Base-by-base conservation (phyloP, 1,140 invertebrate genomes). In the Uloborus diversus region DNA sequence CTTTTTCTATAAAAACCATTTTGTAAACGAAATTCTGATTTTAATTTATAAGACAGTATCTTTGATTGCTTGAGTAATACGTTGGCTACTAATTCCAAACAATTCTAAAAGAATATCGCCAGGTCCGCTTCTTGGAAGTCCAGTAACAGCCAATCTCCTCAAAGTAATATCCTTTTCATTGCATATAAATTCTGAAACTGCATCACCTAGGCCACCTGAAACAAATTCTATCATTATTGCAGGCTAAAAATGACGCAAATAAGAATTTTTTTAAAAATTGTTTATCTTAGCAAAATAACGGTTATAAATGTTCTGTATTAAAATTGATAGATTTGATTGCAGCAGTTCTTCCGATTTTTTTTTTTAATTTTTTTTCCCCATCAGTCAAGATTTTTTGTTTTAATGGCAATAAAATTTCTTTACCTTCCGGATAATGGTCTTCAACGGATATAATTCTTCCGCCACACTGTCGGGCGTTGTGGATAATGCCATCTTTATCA, bases 361-460 rank as follows among this genome's bases (percentile, higher is more conserved):
- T n/a, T n/a, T n/a, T n/a, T n/a, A n/a, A n/a, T n/a, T n/a, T n/a
- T n/a, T n/a, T n/a, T n/a, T n/a, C n/a, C n/a, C n/a, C n/a, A n/a
- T n/a, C n/a, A n/a, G n/a, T n/a, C n/a, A n/a, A n/a, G n/a, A n/a
- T n/a, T n/a, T n/a, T n/a, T n/a, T n/a, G n/a, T n/a, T n/a, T n/a
- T n/a, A n/a, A n/a, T n/a, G n/a, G n/a, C n/a, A n/a, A n/a, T n/a
- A n/a, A n/a, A n/a, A n/a, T n/a, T n/a, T n/a, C n/a, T 20, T 47
- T 47, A 94, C 93, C 95, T 88, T 96, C 92, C 35, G 92, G 90
- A 85, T 99, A 99, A 88, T 99, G 98, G 88, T 99, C 98, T 86
- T 99, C 98, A 5, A 98, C 95, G 28, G 96, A 96, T 51, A 99
- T 84, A 42, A 99, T 90, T 25, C 91, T 90, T 0, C 96, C 96